Evolutionary conservation across 2,113 vertebrate genomes (phyloP).

Genomic region (Cavia aperea): DNA sequence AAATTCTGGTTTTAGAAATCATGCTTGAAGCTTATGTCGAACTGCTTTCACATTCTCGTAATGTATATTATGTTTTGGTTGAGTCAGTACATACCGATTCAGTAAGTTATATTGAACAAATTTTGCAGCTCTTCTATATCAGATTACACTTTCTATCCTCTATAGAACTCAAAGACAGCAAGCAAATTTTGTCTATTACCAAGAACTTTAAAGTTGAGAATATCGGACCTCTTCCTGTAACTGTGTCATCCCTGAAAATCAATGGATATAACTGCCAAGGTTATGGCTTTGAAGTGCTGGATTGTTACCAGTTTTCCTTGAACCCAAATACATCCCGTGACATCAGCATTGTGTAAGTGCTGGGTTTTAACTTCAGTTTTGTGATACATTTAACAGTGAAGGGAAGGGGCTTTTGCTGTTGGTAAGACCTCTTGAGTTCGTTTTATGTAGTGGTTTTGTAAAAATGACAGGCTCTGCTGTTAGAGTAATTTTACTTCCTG

Average conservation of each 20-base stretch:
- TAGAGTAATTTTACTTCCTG: background rate
- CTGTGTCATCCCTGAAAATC: conserved; percentile 93
- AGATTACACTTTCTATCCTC: conserved; percentile 13
- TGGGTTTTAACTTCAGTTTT: conserved; percentile 31
- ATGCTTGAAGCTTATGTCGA: background rate
- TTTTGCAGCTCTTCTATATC: background rate
- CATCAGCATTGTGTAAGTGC: conserved; percentile 92
- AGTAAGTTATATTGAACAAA: background rate
- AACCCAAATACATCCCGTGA: conserved; percentile 90
- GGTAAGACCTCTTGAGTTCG: background rate
- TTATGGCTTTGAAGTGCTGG: conserved; percentile 94
- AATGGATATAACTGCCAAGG: conserved; percentile 96
- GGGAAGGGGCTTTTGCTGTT: background rate
- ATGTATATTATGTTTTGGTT: background rate
- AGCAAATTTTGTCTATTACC: conserved; percentile 87
- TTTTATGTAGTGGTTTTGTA: background rate
- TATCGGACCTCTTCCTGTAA: conserved; percentile 91
- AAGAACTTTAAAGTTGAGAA: conserved; percentile 99
- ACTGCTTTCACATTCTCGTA: conserved; percentile 9
- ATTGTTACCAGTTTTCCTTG: conserved; percentile 87
- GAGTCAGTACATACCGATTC: background rate
- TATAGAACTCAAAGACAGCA: conserved; percentile 89
- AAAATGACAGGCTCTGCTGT: background rate
- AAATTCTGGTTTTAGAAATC: background rate
- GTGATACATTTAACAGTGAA: background rate